Conservation (phyloP, 2,888 invertebrate species). For the Tyria jacobaeae region DNA sequence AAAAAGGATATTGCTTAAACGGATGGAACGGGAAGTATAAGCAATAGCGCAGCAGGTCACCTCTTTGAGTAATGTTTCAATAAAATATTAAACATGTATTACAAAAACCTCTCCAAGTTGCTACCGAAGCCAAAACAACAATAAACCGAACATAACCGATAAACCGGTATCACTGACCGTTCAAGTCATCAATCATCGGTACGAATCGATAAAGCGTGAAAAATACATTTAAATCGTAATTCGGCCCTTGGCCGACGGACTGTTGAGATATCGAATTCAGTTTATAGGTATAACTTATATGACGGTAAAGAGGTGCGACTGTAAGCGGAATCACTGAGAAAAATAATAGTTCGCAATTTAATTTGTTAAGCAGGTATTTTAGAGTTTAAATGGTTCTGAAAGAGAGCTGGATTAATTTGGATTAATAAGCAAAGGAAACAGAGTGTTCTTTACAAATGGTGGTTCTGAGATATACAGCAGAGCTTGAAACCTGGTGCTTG, state of each 20-base stretch:
- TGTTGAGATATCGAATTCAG: slow-evolving; percentile 37
- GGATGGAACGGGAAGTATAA: too few relatives aligned
- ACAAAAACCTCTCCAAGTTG: neutral
- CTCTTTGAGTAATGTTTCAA: too few relatives aligned
- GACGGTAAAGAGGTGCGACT: slow-evolving; percentile 19
- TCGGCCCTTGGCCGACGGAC: slow-evolving; percentile 55
- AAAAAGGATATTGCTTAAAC: too few relatives aligned
- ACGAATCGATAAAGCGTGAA: slow-evolving; percentile 53
- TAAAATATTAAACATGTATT: neutral
- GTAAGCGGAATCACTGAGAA: neutral
- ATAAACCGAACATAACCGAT: slow-evolving; percentile 37
- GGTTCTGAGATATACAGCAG: too few relatives aligned
- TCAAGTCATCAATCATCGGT: slow-evolving; percentile 49
- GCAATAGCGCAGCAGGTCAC: too few relatives aligned
- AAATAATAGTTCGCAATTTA: neutral
- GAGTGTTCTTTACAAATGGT: too few relatives aligned
- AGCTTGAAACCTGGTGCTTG: too few relatives aligned
- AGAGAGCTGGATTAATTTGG: too few relatives aligned
- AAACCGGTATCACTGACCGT: slow-evolving; percentile 42
- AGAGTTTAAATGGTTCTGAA: neutral
- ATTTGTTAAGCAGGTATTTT: neutral
- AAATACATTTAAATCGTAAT: slow-evolving; percentile 59
- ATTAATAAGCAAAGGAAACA: too few relatives aligned
- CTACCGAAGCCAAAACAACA: slow-evolving; percentile 9
- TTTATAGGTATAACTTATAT: slow-evolving; percentile 25